Percentiles rank a stretch among this genome's conserved stretches.
Conservation (phyloP, 2,113 vertebrate species). For the Corapipo altera region DNA sequence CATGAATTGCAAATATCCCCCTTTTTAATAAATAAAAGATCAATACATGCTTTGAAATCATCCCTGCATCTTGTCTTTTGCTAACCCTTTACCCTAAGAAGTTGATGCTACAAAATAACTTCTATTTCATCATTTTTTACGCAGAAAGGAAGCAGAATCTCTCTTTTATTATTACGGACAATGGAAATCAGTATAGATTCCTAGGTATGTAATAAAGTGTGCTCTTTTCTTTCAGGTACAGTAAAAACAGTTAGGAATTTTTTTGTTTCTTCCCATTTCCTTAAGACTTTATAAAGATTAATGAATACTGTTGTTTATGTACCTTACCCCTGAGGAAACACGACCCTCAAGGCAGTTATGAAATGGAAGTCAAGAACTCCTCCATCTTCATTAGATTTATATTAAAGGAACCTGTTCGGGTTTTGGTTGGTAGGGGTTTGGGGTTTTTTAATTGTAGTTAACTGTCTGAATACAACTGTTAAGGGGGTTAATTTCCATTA, state of each 20-base stretch:
- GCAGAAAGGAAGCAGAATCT: not conserved
- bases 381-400: slow-evolving; percentile 26
- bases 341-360: not conserved
- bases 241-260: not conserved
- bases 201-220: not conserved
- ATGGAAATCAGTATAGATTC: not conserved
- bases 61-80: not conserved
- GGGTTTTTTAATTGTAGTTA: not conserved
- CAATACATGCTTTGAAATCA: not conserved
- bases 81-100: not conserved
- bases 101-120: not conserved
- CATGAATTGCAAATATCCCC: not conserved
- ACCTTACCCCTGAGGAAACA: not conserved
- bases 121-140: not conserved
- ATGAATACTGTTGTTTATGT: not conserved
- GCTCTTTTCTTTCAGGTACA: not conserved
- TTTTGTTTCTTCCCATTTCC: not conserved
- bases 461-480: not conserved
- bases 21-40: not conserved
- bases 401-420: not conserved
- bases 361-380: not conserved
- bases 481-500: not conserved
- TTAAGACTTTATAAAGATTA: not conserved
- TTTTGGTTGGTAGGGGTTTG: not conserved
- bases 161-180: not conserved